A percentile compares a stretch with the other conserved stretches of the same genome.
phyloP scores from a whole-genome alignment of 2,888 invertebrate species.

The Drosophila barbarae region DNA sequence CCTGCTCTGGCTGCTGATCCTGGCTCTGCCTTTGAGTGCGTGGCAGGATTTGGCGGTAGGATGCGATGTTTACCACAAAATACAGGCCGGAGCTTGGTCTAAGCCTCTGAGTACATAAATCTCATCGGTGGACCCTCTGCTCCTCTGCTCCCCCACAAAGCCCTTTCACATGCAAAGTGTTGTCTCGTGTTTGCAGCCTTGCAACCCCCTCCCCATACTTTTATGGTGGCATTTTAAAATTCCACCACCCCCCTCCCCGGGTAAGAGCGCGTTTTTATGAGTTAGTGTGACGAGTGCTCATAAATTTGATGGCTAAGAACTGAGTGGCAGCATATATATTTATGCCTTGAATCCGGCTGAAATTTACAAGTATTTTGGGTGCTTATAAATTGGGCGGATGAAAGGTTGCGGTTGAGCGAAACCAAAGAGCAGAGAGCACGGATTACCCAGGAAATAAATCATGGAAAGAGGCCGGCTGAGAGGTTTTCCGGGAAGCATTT shows the following conservation, averaged over 20 bases:
- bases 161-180: slow-evolving; percentile 66
- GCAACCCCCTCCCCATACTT: neutral
- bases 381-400: slow-evolving; percentile 52
- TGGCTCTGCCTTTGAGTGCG: slow-evolving; percentile 50
- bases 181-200: slow-evolving; percentile 49
- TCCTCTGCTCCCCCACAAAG: slow-evolving; percentile 26
- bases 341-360: slow-evolving; percentile 25
- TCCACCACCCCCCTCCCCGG: slow-evolving; percentile 34
- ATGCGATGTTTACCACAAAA: slow-evolving; percentile 49
- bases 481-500: slow-evolving; percentile 22
- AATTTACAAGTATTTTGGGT: slow-evolving; percentile 43
- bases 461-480: slow-evolving; percentile 11
- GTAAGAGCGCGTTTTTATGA: slow-evolving; percentile 64
- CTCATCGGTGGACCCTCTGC: slow-evolving; percentile 33
- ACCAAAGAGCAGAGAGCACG: slow-evolving; percentile 27
- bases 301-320: slow-evolving; percentile 67
- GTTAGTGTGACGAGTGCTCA: slow-evolving; percentile 71
- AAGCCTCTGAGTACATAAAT: slow-evolving; percentile 52
- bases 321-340: slow-evolving; percentile 38
- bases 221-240: slow-evolving; percentile 40
- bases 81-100: slow-evolving; percentile 40
- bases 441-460: slow-evolving; percentile 37
- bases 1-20: neutral
- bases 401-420: slow-evolving; percentile 20
- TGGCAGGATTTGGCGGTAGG: slow-evolving; percentile 62